These are phyloP conservation scores for Gnathonemus echidnorhynchus DNA, from an alignment of 2,113 vertebrate species.

Conservation along the genomic window DNA sequence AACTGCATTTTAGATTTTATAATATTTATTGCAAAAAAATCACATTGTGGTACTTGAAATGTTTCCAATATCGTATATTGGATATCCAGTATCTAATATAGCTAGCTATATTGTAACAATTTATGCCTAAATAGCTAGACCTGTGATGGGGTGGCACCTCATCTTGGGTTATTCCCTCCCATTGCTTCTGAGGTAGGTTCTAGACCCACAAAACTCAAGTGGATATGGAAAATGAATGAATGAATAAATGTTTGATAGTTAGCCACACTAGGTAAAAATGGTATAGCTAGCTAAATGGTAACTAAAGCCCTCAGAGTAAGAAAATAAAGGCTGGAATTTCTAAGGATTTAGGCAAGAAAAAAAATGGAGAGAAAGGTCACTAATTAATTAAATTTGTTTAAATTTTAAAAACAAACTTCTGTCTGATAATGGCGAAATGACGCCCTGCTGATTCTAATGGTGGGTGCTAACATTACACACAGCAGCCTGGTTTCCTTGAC, in stretches of 20 bases:
- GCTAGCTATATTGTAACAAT: no score
- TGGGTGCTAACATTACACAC: neutral
- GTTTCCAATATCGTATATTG: neutral
- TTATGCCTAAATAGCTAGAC: no score
- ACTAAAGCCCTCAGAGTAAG: neutral
- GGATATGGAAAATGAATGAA: neutral
- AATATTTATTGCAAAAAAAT: neutral
- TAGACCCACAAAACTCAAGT: neutral
- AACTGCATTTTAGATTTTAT: neutral
- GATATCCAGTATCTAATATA: no score
- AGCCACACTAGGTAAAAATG: neutral
- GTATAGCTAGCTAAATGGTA: neutral
- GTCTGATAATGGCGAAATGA: neutral
- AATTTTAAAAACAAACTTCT: neutral
- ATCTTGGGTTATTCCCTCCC: neutral
- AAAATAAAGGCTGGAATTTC: neutral
- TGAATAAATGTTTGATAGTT: neutral
- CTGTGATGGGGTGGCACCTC: no score
- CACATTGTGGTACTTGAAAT: neutral
- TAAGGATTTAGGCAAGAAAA: no score
- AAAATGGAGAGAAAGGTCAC: neutral
- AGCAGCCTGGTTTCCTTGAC: conserved; percentile 27
- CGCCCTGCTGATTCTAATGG: neutral
- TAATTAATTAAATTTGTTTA: neutral
- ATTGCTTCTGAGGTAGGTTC: neutral